Base-by-base conservation (phyloP, 2,113 vertebrate species). In the Chaetorhynchus papuensis region DNA sequence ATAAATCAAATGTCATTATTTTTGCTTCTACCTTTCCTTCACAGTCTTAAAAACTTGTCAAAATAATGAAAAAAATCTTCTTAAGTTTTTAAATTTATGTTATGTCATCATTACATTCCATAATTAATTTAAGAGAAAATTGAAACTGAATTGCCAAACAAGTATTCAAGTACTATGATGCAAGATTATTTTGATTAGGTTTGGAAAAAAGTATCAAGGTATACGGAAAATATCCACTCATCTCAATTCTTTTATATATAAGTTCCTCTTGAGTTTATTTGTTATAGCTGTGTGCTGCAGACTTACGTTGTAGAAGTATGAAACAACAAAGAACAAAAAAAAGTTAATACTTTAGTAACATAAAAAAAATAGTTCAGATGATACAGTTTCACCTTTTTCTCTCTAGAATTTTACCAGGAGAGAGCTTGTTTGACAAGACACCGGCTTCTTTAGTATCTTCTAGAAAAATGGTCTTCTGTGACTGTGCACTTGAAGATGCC, bases 341-440 rank as follows among this genome's bases (percentile, higher is more conserved):
- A 56, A 0, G 1, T 59, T 37, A 35, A 65, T 75, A 30, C 37
- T 69, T 66, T 37, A 31, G 6, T 81, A 31, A 59, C 42, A 39
- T 49, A 68, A 26, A 61, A 9, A 41, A 81, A 52, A 61, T 41
- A 42, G 17, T 69, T 77, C 42, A 74, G 44, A 66, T 63, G 17
- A 41, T 63, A 41, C 16, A 63, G 10, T 78, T 76, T 65, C 3
- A 60, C 83, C 22, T 89, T 76, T 95, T 52, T 56, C 60, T 80
- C 93, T 54, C 35, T 96, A 99, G 99, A 96, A 98, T 99, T 87
- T 89, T 97, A 41, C 98, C 99, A 57, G 98, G 98, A 92, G 96
- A 96, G 74, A 99, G 99, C 90, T 96, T 99, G 87, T 99, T 99
- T 97, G 99, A 99, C 95, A 97, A 84, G 56, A 79, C 93, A 33